A percentile compares a stretch with the other conserved stretches of the same genome.
These are phyloP conservation scores for Eubucco bourcierii DNA, from an alignment of 2,113 vertebrate species.

Conservation along the genomic window DNA sequence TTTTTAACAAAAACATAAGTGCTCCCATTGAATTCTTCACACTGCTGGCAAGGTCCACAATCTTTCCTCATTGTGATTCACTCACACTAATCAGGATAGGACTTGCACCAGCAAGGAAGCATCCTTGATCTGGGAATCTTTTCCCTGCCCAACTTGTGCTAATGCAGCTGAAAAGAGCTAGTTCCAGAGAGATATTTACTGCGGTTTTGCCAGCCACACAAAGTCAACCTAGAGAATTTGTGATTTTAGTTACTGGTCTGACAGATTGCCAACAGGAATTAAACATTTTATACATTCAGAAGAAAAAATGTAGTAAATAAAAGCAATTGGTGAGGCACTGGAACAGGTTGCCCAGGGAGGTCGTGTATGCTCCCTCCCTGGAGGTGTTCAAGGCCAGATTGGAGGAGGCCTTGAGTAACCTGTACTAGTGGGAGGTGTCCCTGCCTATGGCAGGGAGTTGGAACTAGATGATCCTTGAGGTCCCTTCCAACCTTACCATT, in stretches of 20 bases:
- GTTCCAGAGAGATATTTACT: not conserved
- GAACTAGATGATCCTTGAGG: too few relatives aligned
- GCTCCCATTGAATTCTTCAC: not conserved
- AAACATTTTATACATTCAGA: not conserved
- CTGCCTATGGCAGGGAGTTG: too few relatives aligned
- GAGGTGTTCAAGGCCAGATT: too few relatives aligned
- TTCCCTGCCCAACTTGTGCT: not conserved
- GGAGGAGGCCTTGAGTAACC: too few relatives aligned
- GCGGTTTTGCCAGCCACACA: not conserved
- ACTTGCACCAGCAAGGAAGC: not conserved
- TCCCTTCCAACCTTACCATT: too few relatives aligned
- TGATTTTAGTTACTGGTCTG: not conserved
- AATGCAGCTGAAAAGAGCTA: not conserved
- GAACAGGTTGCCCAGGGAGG: too few relatives aligned
- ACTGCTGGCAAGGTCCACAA: not conserved
- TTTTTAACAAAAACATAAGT: not conserved
- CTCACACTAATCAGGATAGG: fast-evolving
- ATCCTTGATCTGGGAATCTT: not conserved
- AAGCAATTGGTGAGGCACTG: too few relatives aligned
- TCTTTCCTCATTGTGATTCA: not conserved
- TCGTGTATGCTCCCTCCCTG: too few relatives aligned
- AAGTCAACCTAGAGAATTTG: not conserved
- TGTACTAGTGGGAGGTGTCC: too few relatives aligned
- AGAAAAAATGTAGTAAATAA: not conserved
- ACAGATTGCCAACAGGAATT: not conserved